phyloP scores from a whole-genome alignment of 2,797 vertebrate species.

The Pteronotus mesoamericanus region DNA sequence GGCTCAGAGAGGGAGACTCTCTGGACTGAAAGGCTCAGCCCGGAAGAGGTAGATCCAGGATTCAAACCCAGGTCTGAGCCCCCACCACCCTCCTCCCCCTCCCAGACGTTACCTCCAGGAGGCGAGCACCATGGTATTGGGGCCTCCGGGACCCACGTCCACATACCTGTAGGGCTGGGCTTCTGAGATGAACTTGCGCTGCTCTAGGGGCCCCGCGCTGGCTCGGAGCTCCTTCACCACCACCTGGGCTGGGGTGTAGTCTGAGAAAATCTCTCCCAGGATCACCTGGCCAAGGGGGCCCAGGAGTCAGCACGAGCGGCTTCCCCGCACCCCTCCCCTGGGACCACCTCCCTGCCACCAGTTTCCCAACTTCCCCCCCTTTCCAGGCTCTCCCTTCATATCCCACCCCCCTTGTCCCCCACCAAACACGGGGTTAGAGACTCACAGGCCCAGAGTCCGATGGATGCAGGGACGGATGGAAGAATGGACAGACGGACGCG shows the following conservation, averaged over 20 bases:
- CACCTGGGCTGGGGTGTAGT: constrained; percentile 91
- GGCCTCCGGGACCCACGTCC: not conserved
- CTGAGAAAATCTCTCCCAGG: constrained; percentile 92
- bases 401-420: not conserved
- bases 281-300: constrained; percentile 85
- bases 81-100: not conserved
- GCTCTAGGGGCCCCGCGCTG: constrained; percentile 90
- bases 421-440: constrained; percentile 33
- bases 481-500: constrained; percentile 66
- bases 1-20: not conserved
- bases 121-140: fast-evolving
- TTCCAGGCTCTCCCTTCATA: not conserved
- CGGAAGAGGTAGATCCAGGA: not conserved
- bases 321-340: not conserved
- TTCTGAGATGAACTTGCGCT: constrained; percentile 93
- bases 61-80: not conserved
- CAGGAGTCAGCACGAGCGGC: not conserved
- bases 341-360: not conserved
- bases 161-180: constrained; percentile 92
- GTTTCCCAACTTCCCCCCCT: not conserved
- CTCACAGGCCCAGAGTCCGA: constrained; percentile 73
- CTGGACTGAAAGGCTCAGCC: not conserved
- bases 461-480: constrained; percentile 62
- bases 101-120: fast-evolving
- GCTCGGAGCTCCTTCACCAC: constrained; percentile 94